Percentiles rank a stretch among this genome's conserved stretches.
phyloP scores from a whole-genome alignment of 2,113 vertebrate species.

The Falcunculus frontatus region DNA sequence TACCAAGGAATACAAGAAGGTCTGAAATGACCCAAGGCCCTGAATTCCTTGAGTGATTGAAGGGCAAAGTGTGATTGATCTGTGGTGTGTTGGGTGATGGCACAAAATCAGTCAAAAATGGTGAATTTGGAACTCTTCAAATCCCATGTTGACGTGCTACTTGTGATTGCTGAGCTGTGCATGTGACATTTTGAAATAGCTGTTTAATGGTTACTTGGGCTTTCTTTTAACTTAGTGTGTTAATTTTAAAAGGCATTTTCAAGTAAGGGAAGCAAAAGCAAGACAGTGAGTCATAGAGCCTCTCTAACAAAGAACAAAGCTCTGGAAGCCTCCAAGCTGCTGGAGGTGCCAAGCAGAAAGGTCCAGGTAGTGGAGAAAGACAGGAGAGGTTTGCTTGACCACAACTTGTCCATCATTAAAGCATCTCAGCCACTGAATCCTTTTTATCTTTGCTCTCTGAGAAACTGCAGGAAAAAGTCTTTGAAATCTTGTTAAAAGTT shows the following conservation, averaged over 20 bases:
- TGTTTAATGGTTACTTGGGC: background rate
- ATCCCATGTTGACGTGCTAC: background rate
- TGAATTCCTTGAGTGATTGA: background rate
- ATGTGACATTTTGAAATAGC: background rate
- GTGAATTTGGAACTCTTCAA: background rate
- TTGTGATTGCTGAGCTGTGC: background rate
- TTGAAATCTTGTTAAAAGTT: background rate
- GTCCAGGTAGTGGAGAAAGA: background rate
- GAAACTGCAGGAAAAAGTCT: background rate
- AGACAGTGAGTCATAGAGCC: background rate
- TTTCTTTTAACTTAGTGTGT: background rate
- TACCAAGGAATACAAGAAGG: background rate
- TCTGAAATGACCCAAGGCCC: background rate
- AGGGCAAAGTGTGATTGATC: background rate
- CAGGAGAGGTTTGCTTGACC: background rate
- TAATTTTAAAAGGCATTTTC: background rate
- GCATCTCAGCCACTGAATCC: background rate
- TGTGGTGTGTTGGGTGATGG: background rate
- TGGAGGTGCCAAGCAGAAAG: background rate
- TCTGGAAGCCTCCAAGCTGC: background rate
- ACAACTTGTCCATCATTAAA: background rate
- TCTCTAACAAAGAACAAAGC: background rate
- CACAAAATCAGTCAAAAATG: slow-evolving; percentile 14
- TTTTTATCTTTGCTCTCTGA: background rate
- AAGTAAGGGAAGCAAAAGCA: background rate